Base-by-base conservation (phyloP, 2,888 invertebrate genomes). In the Autographa gamma region DNA sequence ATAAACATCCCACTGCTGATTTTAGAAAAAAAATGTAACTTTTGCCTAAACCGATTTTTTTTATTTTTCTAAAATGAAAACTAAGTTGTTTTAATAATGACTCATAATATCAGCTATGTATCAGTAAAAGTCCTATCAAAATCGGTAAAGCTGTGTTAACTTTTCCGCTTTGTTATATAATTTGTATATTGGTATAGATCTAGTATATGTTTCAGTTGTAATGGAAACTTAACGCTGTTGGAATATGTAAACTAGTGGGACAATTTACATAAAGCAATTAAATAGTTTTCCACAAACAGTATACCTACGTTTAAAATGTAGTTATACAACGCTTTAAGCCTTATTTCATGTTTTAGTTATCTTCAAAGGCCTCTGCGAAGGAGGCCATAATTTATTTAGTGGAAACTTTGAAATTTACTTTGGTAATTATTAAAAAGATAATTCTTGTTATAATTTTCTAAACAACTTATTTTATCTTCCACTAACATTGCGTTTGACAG, bases 231-330 rank as follows among this genome's bases (percentile, higher is more conserved):
- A 63, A 63, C 52, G 19, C 18, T 66, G 56, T 72, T 59, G 13
- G 41, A 75, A 48, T 19, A 59, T 73, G 32, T 69, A 41, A 56
- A 59, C 32, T 59, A 63, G 56, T 38, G n/a, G 41, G 16, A 58
- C 14, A 43, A 73, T 65, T 77, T 65, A 64, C 61, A 65, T 69
- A 65, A 69, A 62, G 38, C 59, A 77, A 65, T 77, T 76, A 66
- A 73, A 59, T 59, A 59, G 16, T 59, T 16, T 32, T 48, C 48
- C 48, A 48, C 48, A 48, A 48, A 48, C 48, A 48, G 48, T 48
- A 48, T 48, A 48, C 48, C 48, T 48, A 48, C n/a, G 48, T 48
- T 48, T 48, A 43, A 3, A 8, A 48, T 14, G 6, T 7, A n/a
- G 48, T 48, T n/a, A 14, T 48, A n/a, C 48, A n/a, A n/a, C 0